phyloP scores from a whole-genome alignment of 2,113 vertebrate genomes.

The Blennius ocellaris region DNA sequence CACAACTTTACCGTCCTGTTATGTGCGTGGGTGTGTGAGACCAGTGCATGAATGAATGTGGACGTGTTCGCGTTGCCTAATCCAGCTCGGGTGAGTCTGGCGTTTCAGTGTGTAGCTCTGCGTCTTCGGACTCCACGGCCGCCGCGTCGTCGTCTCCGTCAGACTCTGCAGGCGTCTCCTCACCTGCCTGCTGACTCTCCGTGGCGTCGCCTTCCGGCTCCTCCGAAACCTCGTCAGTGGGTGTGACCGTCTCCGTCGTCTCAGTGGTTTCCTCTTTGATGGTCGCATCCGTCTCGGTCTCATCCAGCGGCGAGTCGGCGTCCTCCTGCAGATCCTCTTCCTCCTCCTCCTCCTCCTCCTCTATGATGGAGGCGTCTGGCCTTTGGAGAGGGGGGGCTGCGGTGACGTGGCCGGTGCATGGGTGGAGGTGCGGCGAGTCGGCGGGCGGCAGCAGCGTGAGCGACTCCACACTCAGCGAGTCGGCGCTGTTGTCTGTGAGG shows the following conservation, averaged over 20 bases:
- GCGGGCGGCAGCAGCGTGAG: conserved; percentile 93
- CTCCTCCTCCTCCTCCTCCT: conserved; percentile 56
- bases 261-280: conserved; percentile 52
- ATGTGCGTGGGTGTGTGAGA: background rate
- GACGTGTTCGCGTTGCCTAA: conserved; percentile 39
- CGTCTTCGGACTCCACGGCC: conserved; percentile 5
- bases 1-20: background rate
- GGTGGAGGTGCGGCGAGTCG: conserved; percentile 86
- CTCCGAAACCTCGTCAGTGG: conserved; percentile 47
- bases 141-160: background rate
- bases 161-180: conserved; percentile 8
- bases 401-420: conserved; percentile 79
- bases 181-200: background rate
- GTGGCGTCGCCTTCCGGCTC: conserved; percentile 24
- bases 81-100: conserved; percentile 73
- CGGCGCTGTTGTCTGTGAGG: conserved; percentile 86
- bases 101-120: conserved; percentile 36
- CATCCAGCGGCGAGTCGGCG: conserved; percentile 27
- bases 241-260: conserved; percentile 40
- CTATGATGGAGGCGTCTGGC: conserved; percentile 39
- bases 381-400: conserved; percentile 63
- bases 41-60: conserved; percentile 16
- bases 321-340: conserved; percentile 25
- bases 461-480: conserved; percentile 90
- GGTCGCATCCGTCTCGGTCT: conserved; percentile 42